A percentile compares a stretch with the other conserved stretches of the same genome.
phyloP scores from a whole-genome alignment of 2,797 vertebrate species.

The Characodon lateralis region DNA sequence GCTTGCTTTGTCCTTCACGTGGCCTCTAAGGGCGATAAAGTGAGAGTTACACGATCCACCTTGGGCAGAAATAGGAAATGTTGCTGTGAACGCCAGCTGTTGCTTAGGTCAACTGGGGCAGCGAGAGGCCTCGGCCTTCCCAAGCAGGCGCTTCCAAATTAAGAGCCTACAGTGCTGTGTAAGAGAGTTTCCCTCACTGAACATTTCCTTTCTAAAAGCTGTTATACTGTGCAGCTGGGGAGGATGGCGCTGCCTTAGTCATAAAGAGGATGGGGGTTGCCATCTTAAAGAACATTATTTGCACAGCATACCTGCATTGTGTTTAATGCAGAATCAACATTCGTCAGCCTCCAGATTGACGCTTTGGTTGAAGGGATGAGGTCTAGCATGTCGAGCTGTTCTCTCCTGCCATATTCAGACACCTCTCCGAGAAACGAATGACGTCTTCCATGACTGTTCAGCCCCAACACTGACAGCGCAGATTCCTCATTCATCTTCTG shows the following conservation, averaged over 20 bases:
- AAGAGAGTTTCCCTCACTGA: constrained; percentile 43
- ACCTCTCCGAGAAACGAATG: constrained; percentile 69
- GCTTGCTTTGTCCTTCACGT: constrained; percentile 91
- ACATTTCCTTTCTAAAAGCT: constrained; percentile 64
- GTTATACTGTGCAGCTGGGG: constrained; percentile 64
- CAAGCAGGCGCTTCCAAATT: constrained; percentile 82
- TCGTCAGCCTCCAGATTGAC: constrained; percentile 74
- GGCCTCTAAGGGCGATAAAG: constrained; percentile 94
- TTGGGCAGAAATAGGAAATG: constrained; percentile 89
- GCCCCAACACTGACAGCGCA: constrained; percentile 73
- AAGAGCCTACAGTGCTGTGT: constrained; percentile 75
- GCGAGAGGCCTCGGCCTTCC: constrained; percentile 76
- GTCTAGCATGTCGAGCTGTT: constrained; percentile 63
- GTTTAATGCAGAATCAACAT: constrained; percentile 82
- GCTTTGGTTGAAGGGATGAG: constrained; percentile 31
- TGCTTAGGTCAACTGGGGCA: constrained; percentile 77
- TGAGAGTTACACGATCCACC: constrained; percentile 91
- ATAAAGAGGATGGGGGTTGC: constrained; percentile 72
- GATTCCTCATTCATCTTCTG: constrained; percentile 73
- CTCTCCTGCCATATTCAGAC: constrained; percentile 54
- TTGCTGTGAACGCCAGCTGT: constrained; percentile 90
- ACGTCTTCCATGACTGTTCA: constrained; percentile 65
- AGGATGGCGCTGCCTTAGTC: constrained; percentile 66
- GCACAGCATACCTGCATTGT: constrained; percentile 71
- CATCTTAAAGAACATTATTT: constrained; percentile 80